Base-by-base conservation (phyloP, 1,140 invertebrate genomes). In the Sitodiplosis mosellana region DNA sequence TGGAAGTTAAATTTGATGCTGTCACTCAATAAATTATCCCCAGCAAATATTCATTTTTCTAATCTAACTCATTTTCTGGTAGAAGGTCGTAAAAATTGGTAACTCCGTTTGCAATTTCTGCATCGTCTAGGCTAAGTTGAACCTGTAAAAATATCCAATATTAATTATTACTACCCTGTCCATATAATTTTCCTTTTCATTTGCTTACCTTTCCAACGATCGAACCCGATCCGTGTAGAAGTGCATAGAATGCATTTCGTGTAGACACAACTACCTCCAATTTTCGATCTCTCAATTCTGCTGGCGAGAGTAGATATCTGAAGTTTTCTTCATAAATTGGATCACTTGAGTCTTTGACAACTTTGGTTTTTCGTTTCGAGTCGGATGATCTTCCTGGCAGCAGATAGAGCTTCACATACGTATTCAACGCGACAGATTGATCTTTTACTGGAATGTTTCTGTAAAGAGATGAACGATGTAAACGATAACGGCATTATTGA, bases 361-460 rank as follows among this genome's bases (percentile, higher is more conserved):
- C 80, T 54, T 76, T 75, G 11, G 91, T 95, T 67, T 94, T 95
- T 27, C 87, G 75, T 66, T 95, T 95, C 0, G 80, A 80, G 54
- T 89, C 83, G 64, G 86, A 88, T 21, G 81, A 74, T 27, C 80
- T 73, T 52, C 91, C 89, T 0, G 91, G 90, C 34, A 94, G 66
- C 33, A 96, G 70, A 63, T 95, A 93, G 17, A 95, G 65, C 59
- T 93, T 92, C 0, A 95, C 88, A 63, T 95, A 95, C 0, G 91
- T 89, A 70, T 96, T 91, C 1, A 91, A 89, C 54, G 93, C 80
- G 60, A 88, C 87, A 45, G 75, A 76, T 15, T 82, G 80, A 66
- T 92, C 89, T 54, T 86, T 87, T 18, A 88, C 62, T 4, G 86
- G 85, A 49, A 95, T 74, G 67, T 91, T 85, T 51, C 80, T 83